A percentile compares a stretch with the other conserved stretches of the same genome.
These are phyloP conservation scores for Chymomyza caudatula DNA, from an alignment of 2,888 invertebrate genomes.

Conservation along the genomic window DNA sequence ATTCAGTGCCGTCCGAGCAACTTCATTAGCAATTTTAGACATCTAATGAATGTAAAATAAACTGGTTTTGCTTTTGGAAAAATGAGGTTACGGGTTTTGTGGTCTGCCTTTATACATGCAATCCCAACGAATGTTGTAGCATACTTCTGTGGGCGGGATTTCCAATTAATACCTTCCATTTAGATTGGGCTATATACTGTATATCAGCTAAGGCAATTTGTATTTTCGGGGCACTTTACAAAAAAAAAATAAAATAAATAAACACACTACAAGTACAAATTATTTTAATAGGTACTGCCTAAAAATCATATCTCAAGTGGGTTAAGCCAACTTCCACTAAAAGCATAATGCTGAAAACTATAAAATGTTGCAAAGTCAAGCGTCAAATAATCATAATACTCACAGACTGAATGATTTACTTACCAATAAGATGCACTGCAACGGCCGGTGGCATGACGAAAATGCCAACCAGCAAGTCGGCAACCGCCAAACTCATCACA, in stretches of 20 bases:
- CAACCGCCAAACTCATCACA: conserved; percentile 94
- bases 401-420: conserved; percentile 72
- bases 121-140: background rate
- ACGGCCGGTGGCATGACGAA: conserved; percentile 98
- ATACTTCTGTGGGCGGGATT: background rate
- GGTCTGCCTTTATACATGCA: background rate
- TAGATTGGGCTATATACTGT: background rate
- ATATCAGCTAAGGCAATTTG: background rate
- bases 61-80: background rate
- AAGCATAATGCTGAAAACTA: no score
- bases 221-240: background rate
- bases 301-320: no score
- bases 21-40: background rate
- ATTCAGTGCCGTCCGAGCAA: background rate
- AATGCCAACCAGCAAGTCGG: conserved; percentile 94
- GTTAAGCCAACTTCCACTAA: no score
- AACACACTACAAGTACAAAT: no score
- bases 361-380: no score
- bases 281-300: background rate
- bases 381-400: background rate
- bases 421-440: conserved; percentile 86
- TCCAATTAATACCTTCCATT: background rate
- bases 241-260: no score
- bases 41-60: conserved; percentile 1
- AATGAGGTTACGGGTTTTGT: background rate